Conservation (phyloP, 2,888 invertebrate genomes). For the Parthenolecanium corni region DNA sequence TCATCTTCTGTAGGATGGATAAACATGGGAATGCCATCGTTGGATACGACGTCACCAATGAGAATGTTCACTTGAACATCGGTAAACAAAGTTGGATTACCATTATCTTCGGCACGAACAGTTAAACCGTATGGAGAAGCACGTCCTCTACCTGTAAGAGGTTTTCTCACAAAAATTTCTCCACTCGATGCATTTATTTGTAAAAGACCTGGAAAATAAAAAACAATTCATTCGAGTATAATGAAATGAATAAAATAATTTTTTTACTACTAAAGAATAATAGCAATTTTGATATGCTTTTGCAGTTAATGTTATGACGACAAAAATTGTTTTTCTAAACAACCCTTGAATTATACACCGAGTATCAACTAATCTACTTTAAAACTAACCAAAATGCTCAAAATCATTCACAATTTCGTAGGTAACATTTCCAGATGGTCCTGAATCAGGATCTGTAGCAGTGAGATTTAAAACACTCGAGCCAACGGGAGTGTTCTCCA, state of each 20-base stretch:
- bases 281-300: too few species aligned
- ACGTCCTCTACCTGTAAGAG: constrained; percentile 62
- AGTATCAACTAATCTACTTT: too few species aligned
- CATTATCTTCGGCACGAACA: constrained; percentile 58
- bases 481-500: constrained; percentile 59
- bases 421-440: constrained; percentile 54
- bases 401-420: constrained; percentile 63
- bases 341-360: too few species aligned
- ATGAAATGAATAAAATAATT: too few species aligned
- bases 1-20: constrained; percentile 58
- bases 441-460: constrained; percentile 67
- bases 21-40: constrained; percentile 67
- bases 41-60: constrained; percentile 67
- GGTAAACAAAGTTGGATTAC: constrained; percentile 48
- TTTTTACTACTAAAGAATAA: too few species aligned
- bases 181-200: constrained; percentile 54
- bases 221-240: not conserved
- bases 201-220: constrained; percentile 47
- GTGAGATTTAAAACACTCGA: constrained; percentile 54
- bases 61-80: constrained; percentile 53
- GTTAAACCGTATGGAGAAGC: constrained; percentile 58
- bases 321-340: too few species aligned
- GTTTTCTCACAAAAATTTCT: constrained; percentile 51
- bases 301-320: too few species aligned
- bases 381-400: constrained; percentile 51